Base-by-base conservation (phyloP, 2,113 vertebrate species). In the Noctilio leporinus region DNA sequence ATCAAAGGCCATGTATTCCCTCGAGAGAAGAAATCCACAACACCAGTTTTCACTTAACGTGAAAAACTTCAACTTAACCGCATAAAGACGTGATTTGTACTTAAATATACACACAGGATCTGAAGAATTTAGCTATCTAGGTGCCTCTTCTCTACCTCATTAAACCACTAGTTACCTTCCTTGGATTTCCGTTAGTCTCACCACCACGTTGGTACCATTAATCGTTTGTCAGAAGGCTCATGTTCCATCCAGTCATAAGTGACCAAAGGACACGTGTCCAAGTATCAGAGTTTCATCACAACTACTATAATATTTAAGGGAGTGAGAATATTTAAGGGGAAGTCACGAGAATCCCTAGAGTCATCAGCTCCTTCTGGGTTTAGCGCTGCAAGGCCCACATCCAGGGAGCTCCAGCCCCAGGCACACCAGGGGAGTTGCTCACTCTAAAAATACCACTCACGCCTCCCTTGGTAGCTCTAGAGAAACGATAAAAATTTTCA, bases 21-120 rank as follows among this genome's bases (percentile, higher is more conserved):
- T 92, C 62, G 47, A 77, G 28, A 93, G 30, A 90, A 96, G 80
- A 89, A 95, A 94, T 69, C 65, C 26, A 86, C 17, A 73, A 43
- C n/a, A n/a, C 88, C 15, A 67, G 33, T 82, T 95, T 93, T 92
- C 67, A 45, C 86, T 91, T 67, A 90, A 51, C 77, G 59, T 38
- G 73, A 88, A 86, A 62, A 82, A 77, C 38, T 30, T 62, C 49
- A 83, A 87, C 22, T 65, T 28, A 91, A 93, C 24, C 62, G 59
- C 14, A 0, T 40, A 70, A 94, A 62, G 75, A 96, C 35, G 64
- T 17, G 28, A 93, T 62, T 28, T 47, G 22, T 75, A 85, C 43
- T 91, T 51, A 92, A 10, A 91, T 5, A 82, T 30, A 78, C 49
- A 91, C 55, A 82, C 33, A 84, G 20, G 33, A 69, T 86, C 70